phyloP scores from a whole-genome alignment of 1,140 invertebrate genomes.

The Coenobita brevimanus region DNA sequence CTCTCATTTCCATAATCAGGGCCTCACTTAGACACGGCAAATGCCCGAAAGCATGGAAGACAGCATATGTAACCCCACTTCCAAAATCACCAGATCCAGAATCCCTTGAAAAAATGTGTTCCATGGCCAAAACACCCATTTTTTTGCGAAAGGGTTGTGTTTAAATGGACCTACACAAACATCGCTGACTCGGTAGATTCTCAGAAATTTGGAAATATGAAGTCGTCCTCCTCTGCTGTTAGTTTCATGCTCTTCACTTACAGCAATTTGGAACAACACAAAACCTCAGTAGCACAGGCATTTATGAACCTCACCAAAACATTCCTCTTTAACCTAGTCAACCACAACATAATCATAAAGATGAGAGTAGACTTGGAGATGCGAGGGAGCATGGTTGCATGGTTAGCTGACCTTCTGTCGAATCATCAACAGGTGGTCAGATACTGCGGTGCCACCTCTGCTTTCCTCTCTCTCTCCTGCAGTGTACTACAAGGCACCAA shows the following conservation, averaged over 20 bases:
- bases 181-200: background rate
- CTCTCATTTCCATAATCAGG: no score
- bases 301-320: background rate
- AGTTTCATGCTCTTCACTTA: background rate
- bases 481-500: background rate
- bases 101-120: no score
- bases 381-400: background rate
- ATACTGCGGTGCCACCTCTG: background rate
- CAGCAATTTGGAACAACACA: background rate
- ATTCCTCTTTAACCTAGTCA: background rate
- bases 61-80: no score
- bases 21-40: no score
- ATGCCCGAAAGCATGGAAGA: no score
- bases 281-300: background rate
- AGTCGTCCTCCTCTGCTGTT: background rate
- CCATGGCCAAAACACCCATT: background rate
- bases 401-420: constrained; percentile 4
- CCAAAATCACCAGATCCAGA: no score
- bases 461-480: background rate
- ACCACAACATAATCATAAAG: background rate
- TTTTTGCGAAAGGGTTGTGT: background rate
- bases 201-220: background rate
- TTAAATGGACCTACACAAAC: background rate
- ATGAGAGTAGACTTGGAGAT: background rate
- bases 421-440: background rate